Evolutionary conservation across 2,888 invertebrate species (phyloP).

Genomic region (Folsomia manolachei): DNA sequence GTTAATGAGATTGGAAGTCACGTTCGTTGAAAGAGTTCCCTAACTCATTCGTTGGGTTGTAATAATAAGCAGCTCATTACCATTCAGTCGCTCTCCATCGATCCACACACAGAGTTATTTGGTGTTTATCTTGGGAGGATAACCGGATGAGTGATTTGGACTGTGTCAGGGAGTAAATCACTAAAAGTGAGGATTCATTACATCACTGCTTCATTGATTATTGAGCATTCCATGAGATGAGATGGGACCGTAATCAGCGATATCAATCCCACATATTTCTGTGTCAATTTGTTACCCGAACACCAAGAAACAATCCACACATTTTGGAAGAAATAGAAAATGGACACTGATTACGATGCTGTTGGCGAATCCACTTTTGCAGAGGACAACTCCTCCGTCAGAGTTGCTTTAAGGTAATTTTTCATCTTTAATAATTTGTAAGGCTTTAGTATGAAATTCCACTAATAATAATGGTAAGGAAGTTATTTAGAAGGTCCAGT

Average conservation of each 20-base stretch:
- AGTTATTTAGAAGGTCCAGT: not conserved
- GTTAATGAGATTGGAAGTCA: not conserved
- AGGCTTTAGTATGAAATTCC: too few relatives aligned
- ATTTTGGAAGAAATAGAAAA: too few relatives aligned
- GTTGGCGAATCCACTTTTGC: not conserved
- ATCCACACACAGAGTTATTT: not conserved
- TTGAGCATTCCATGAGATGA: too few relatives aligned
- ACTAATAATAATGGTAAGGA: not conserved
- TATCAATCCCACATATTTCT: too few relatives aligned
- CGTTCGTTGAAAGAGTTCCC: not conserved
- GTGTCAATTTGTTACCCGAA: too few relatives aligned
- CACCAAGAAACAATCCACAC: too few relatives aligned
- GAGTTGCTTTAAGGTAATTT: slow-evolving; percentile 17
- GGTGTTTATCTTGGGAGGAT: too few relatives aligned
- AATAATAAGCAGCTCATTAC: not conserved
- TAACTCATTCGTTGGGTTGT: not conserved
- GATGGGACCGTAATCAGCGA: too few relatives aligned
- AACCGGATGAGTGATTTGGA: not conserved
- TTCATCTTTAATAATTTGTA: not conserved
- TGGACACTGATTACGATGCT: not conserved
- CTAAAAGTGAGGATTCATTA: too few relatives aligned
- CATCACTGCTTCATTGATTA: too few relatives aligned
- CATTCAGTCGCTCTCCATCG: not conserved
- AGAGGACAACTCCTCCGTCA: slow-evolving; percentile 16
- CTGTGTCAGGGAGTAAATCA: too few relatives aligned